phyloP scores from a whole-genome alignment of 2,113 vertebrate genomes.

The Noctilio leporinus region DNA sequence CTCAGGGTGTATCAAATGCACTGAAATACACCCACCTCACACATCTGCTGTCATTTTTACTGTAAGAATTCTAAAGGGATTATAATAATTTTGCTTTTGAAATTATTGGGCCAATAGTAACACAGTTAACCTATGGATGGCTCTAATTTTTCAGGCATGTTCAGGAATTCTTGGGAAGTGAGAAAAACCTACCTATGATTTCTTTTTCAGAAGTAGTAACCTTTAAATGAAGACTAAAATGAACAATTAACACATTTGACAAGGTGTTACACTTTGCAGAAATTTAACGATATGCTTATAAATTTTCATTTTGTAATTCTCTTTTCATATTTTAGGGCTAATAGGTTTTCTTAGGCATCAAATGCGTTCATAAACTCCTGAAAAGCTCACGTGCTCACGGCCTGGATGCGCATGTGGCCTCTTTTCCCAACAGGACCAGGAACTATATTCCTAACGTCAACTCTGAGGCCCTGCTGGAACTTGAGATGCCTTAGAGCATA shows the following conservation, averaged over 20 bases:
- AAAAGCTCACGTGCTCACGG: background rate
- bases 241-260: constrained; percentile 45
- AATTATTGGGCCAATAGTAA: constrained; percentile 55
- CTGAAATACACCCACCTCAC: background rate
- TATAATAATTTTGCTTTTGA: constrained; percentile 40
- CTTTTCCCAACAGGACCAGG: background rate
- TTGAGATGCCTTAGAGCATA: background rate
- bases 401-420: background rate
- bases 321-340: constrained; percentile 28
- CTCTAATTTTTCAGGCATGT: constrained; percentile 45
- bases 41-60: constrained; percentile 21
- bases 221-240: constrained; percentile 47
- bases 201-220: constrained; percentile 51
- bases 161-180: constrained; percentile 57
- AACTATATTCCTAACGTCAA: background rate
- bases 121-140: constrained; percentile 53
- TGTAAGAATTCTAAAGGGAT: constrained; percentile 26
- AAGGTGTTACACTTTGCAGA: constrained; percentile 37
- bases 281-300: constrained; percentile 32
- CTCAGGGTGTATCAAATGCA: background rate
- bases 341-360: background rate
- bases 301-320: constrained; percentile 37
- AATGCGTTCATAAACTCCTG: background rate
- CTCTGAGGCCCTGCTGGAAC: background rate
- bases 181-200: constrained; percentile 54